These are phyloP conservation scores for Aulostomus chinensis DNA, from an alignment of 2,797 vertebrate species.

Conservation along the genomic window DNA sequence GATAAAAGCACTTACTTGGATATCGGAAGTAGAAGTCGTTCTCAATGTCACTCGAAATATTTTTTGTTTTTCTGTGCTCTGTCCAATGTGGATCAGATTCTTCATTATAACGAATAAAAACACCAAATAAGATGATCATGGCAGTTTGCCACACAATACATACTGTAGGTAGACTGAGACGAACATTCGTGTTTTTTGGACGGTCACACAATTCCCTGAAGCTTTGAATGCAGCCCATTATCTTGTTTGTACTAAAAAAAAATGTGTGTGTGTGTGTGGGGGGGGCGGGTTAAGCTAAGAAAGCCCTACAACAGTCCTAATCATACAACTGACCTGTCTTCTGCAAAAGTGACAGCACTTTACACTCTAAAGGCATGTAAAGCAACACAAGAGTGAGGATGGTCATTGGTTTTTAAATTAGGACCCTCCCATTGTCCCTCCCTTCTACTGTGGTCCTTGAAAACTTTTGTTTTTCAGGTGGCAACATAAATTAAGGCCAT, in stretches of 20 bases:
- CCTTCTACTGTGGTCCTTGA: slow-evolving; percentile 11
- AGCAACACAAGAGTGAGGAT: slow-evolving; percentile 25
- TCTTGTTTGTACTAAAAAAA: too few relatives aligned
- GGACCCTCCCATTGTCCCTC: slow-evolving; percentile 56
- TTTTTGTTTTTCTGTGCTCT: slow-evolving; percentile 51
- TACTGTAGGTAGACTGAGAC: slow-evolving; percentile 83
- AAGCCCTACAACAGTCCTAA: neutral
- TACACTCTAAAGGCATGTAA: slow-evolving; percentile 28
- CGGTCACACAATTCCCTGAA: slow-evolving; percentile 74
- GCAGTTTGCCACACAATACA: slow-evolving; percentile 87
- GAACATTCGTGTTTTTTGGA: slow-evolving; percentile 83
- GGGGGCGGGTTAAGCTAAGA: too few relatives aligned
- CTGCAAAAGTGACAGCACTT: neutral
- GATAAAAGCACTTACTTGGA: slow-evolving; percentile 88
- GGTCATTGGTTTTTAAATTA: slow-evolving; percentile 17
- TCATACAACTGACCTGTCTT: neutral
- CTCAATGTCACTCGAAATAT: slow-evolving; percentile 84
- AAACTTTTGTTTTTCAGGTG: too few relatives aligned
- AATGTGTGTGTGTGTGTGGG: too few relatives aligned
- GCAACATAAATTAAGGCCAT: too few relatives aligned
- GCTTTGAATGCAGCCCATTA: slow-evolving; percentile 76
- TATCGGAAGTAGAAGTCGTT: slow-evolving; percentile 98
- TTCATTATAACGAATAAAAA: slow-evolving; percentile 87
- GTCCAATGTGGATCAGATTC: slow-evolving; percentile 83
- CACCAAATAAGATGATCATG: slow-evolving; percentile 91